Percentiles rank a stretch among this genome's conserved stretches.
Evolutionary conservation across 2,797 vertebrate species (phyloP).

Genomic region (Pseudochirops corinnae): DNA sequence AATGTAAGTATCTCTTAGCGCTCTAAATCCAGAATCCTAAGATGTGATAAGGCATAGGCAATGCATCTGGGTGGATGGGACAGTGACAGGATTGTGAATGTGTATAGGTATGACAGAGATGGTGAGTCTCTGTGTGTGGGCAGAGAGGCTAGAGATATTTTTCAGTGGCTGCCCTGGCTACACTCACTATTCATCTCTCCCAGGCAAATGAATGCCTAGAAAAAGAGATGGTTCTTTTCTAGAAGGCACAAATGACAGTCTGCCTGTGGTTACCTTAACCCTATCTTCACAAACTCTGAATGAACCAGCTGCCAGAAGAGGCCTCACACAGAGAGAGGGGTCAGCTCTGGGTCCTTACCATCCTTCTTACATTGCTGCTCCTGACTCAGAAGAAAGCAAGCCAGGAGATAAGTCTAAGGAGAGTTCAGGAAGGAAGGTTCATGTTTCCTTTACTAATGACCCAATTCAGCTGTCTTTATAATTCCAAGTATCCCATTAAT

Average conservation of each 20-base stretch:
- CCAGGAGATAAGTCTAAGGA: not conserved
- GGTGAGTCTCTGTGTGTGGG: not conserved
- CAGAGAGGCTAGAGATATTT: not conserved
- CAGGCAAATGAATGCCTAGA: not conserved
- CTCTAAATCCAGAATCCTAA: too few relatives aligned
- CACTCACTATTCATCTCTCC: not conserved
- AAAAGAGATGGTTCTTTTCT: not conserved
- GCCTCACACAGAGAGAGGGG: not conserved
- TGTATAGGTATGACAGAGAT: not conserved
- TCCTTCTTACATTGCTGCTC: not conserved
- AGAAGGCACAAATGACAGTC: not conserved
- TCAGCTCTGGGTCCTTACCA: not conserved
- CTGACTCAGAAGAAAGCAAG: not conserved
- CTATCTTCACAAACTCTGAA: not conserved
- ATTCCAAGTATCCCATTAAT: conserved; percentile 4
- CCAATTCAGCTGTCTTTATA: not conserved
- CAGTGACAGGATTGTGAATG: not conserved
- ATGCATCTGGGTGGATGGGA: not conserved
- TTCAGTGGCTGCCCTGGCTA: not conserved
- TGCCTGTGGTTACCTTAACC: not conserved
- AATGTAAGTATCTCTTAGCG: not conserved
- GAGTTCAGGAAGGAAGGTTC: not conserved
- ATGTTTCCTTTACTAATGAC: not conserved
- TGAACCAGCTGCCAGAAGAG: not conserved
- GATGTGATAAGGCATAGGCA: not conserved